Evolutionary conservation across 2,888 invertebrate genomes (phyloP), one percentile per base, ranked within the genome.

Genomic region (Perithous albicinctus): DNA sequence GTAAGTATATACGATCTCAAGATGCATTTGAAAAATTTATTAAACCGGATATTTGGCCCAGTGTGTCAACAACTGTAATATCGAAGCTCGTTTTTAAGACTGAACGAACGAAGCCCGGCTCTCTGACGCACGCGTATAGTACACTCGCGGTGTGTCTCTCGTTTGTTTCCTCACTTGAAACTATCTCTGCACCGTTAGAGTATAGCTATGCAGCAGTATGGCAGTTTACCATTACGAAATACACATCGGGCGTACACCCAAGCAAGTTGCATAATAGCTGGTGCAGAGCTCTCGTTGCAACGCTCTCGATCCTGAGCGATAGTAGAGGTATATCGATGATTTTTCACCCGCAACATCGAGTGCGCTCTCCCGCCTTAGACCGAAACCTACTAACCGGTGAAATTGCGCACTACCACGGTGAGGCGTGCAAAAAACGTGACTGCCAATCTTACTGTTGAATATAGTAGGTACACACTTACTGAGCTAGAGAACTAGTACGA

Each of bases 171-270:
- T 23, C 41, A 20, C 20, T 59, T n/a, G n/a, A 38, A 38, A 20
- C 63, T 63, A 20, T 38, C 26, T 6, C n/a, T 18, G 48, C 76
- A 12, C 59, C 46, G 54, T 41, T 38, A 18, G n/a, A 32, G 32
- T 59, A 32, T 7, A 59, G 29, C 23, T n/a, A n/a, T n/a, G n/a
- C n/a, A n/a, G n/a, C n/a, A 1, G n/a, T 23, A 29, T n/a, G 26
- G 51, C 32, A 56, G 66, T 56, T 56, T 63, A 64, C 48, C 38
- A 76, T 80, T 80, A 51, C 51, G 70, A 76, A 76, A 80, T 72
- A 72, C 35, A 23, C 35, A 23, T 80, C 66, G 72, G 72, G 72
- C 72, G 80, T 72, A 61, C 32, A 73, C 66, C n/a, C 29, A 43
- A 61, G 59, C 56, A 41, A 67, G 67, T 80, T 76, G 51, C 76